These are phyloP conservation scores for Rhegmatorhina hoffmannsi DNA, from an alignment of 2,113 vertebrate species.

Conservation along the genomic window DNA sequence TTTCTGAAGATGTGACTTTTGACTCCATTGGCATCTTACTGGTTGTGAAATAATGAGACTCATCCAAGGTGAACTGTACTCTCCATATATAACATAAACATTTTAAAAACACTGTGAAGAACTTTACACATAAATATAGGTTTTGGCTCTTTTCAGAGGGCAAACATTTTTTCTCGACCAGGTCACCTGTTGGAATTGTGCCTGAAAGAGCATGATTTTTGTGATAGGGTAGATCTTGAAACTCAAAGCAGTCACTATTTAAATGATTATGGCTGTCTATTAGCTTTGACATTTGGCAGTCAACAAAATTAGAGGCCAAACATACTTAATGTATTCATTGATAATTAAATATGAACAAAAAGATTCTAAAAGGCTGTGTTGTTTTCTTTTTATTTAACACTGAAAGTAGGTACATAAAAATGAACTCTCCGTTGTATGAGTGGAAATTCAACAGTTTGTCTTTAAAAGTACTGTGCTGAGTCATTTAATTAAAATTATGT, in stretches of 20 bases:
- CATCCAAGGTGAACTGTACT: not conserved
- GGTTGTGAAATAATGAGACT: not conserved
- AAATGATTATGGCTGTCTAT: not conserved
- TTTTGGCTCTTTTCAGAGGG: not conserved
- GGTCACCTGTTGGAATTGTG: not conserved
- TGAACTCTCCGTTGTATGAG: not conserved
- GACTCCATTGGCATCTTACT: not conserved
- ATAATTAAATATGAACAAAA: not conserved
- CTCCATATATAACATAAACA: not conserved
- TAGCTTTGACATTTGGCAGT: not conserved
- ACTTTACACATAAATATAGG: not conserved
- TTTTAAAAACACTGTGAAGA: not conserved
- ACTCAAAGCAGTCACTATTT: not conserved
- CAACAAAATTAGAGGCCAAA: not conserved
- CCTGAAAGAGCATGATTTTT: not conserved
- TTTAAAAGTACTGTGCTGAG: not conserved
- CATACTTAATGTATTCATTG: not conserved
- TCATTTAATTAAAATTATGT: conserved; percentile 10
- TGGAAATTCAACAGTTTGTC: not conserved
- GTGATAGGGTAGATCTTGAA: not conserved
- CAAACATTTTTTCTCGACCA: not conserved
- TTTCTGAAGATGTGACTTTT: conserved; percentile 21
- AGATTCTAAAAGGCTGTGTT: not conserved
- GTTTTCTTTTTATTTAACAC: not conserved
- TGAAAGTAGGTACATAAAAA: not conserved